A percentile compares a stretch with the other conserved stretches of the same genome.
These are phyloP conservation scores for Seira sanloemensis DNA, from an alignment of 2,888 invertebrate genomes.

Conservation along the genomic window DNA sequence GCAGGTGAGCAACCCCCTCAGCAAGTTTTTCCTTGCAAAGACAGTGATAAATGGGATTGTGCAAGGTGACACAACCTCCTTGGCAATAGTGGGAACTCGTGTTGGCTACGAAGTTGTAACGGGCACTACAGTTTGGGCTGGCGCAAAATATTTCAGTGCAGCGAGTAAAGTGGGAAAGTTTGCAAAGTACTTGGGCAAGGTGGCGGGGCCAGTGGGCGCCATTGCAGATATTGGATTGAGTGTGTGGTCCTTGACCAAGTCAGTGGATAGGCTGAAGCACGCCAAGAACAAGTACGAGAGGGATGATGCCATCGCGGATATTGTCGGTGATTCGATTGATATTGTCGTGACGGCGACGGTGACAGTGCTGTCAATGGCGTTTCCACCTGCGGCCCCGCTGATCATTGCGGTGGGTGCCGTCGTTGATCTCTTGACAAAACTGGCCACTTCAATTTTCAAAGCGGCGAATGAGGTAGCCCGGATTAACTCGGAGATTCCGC, in stretches of 20 bases:
- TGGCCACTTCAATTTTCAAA: conserved; percentile 16
- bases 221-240: conserved; percentile 37
- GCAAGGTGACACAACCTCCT: conserved; percentile 37
- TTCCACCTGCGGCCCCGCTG: conserved; percentile 48
- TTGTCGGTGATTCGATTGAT: conserved; percentile 46
- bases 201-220: conserved; percentile 39
- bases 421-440: conserved; percentile 2
- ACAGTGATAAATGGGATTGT: conserved; percentile 31
- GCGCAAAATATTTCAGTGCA: not conserved
- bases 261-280: not conserved
- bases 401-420: conserved; percentile 34
- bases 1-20: not conserved
- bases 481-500: conserved; percentile 39
- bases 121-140: not conserved
- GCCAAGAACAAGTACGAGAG: conserved; percentile 40
- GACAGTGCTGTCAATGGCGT: conserved; percentile 20
- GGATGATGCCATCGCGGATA: conserved; percentile 65
- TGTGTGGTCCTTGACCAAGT: conserved; percentile 21
- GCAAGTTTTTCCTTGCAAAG: conserved; percentile 29
- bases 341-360: conserved; percentile 41
- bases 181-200: conserved; percentile 12
- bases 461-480: conserved; percentile 40
- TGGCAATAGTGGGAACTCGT: conserved; percentile 44
- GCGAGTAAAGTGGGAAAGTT: conserved; percentile 22
- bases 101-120: conserved; percentile 34